A percentile compares a stretch with the other conserved stretches of the same genome.
These are phyloP conservation scores for Pemphredon lugubris DNA, from an alignment of 2,888 invertebrate species.

Conservation along the genomic window DNA sequence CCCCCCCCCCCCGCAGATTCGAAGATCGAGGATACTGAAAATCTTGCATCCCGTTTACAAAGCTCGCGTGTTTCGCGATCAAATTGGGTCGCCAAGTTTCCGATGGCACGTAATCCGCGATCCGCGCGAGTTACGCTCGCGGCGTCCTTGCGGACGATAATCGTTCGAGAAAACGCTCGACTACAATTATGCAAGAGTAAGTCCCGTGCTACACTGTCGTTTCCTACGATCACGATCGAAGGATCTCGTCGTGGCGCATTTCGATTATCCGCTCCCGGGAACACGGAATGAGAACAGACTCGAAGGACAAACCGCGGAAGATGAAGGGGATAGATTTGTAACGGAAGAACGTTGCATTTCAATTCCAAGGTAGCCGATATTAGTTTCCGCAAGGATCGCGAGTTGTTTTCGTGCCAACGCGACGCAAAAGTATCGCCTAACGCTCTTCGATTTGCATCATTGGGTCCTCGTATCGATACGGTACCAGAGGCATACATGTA, in stretches of 20 bases:
- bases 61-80: conserved; percentile 20
- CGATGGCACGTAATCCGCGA: conserved; percentile 45
- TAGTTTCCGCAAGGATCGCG: background rate
- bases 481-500: no score
- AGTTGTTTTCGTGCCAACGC: no score
- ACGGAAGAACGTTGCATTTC: no score
- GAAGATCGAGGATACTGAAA: conserved; percentile 17
- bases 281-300: background rate
- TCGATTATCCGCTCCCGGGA: background rate
- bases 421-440: no score
- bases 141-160: conserved; percentile 59
- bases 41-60: conserved; percentile 15
- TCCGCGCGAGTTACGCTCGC: conserved; percentile 56
- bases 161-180: conserved; percentile 56
- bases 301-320: background rate
- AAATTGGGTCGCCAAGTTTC: conserved; percentile 46
- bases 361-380: background rate
- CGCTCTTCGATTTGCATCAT: no score
- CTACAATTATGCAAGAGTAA: conserved; percentile 52
- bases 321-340: no score
- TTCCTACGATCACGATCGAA: conserved; percentile 19
- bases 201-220: background rate
- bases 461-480: no score
- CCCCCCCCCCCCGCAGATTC: no score
- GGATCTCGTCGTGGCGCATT: conserved; percentile 1